phyloP scores from a whole-genome alignment of 2,113 vertebrate genomes.

The Ailurus styani region DNA sequence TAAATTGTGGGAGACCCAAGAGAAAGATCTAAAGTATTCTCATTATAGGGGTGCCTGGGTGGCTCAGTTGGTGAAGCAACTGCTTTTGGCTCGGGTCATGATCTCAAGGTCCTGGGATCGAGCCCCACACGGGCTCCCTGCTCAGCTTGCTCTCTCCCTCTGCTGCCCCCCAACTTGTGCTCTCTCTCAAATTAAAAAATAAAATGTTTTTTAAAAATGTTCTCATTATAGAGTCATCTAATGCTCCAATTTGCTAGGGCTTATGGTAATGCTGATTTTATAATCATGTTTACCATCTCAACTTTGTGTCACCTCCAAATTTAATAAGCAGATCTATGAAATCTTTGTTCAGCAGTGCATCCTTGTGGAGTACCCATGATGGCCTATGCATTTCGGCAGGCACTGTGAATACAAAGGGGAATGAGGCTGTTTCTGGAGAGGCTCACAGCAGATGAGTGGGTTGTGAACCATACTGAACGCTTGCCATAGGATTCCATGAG shows the following conservation, averaged over 20 bases:
- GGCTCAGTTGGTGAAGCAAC: too few relatives aligned
- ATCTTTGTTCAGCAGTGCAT: background rate
- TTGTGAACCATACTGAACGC: background rate
- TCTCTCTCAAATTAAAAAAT: too few relatives aligned
- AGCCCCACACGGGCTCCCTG: too few relatives aligned
- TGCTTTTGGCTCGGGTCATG: too few relatives aligned
- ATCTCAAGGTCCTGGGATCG: too few relatives aligned
- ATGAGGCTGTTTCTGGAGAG: background rate
- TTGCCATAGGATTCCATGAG: background rate
- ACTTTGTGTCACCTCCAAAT: background rate
- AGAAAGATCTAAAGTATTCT: background rate
- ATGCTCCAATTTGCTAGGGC: background rate
- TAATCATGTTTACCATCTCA: background rate
- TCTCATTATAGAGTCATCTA: background rate
- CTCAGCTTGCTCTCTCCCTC: too few relatives aligned
- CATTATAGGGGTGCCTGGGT: too few relatives aligned
- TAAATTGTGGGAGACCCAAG: background rate
- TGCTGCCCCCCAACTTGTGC: too few relatives aligned
- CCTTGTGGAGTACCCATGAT: background rate
- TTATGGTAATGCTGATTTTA: background rate
- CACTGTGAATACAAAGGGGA: background rate
- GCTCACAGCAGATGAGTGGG: background rate
- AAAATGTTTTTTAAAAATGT: background rate
- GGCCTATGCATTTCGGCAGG: background rate
- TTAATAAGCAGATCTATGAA: background rate